Evolutionary conservation across 2,888 invertebrate genomes (phyloP), one percentile per base, ranked within the genome.

Genomic region (Dromius quadrimaculatus): DNA sequence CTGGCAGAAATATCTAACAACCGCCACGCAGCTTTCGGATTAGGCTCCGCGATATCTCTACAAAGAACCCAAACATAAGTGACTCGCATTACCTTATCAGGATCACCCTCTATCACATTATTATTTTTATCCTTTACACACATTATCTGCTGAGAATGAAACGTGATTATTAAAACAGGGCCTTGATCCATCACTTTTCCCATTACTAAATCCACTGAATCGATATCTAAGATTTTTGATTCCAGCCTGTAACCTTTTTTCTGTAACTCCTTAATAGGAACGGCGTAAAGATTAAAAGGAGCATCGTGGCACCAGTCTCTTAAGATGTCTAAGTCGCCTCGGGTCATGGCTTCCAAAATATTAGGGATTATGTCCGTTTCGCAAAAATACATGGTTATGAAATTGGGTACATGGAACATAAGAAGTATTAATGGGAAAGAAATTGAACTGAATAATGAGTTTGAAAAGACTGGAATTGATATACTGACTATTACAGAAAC

Each of bases 141-240:
- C 90, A 95, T 92, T 72, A 98, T 97, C 85, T 99, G 97, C 80
- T 98, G 98, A 0, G 97, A 92, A 78, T 94, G 94, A 85, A 99
- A 99, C 74, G 92, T 94, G 72, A 99, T 92, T 50, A 98, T 92
- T 74, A 99, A 84, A 1, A 99, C 97, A 0, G 99, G 99, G 0
- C 99, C 99, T 80, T 98, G 98, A 63, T 99, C 98, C 95, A 98
- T 97, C 79, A 99, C 94, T 84, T 98, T 97, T 0, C 98, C 99
- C 91, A 97, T 95, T 0, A 93, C 91, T 72, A 99, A 85, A 80
- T 97, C 97, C 1, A 97, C 93, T 79, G 94, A 92, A 81, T 95
- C 94, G 62, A 97, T 92, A 80, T 99, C 98, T 71, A 93, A 83
- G 75, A 93, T 91, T 84, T 93, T 94, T 0, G 93, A 93, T 79